Evolutionary conservation across 2,113 vertebrate genomes (phyloP).

Genomic region (rat (Rattus norvegicus)): GRCr8 NC_086028.1:84545501-84546000

Average conservation of each 20-base stretch:
- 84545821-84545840: neutral
- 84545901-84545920: neutral
- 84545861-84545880: neutral
- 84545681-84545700: too few relatives aligned
- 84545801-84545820: neutral
- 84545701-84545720: neutral
- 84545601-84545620: too few relatives aligned
- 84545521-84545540: too few relatives aligned
- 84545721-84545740: neutral
- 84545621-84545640: too few relatives aligned
- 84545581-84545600: too few relatives aligned
- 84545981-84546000: neutral
- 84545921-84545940: neutral
- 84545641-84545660: too few relatives aligned
- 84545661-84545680: too few relatives aligned
- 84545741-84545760: neutral
- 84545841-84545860: neutral
- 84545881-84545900: neutral
- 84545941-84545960: neutral
- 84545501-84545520: too few relatives aligned
- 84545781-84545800: neutral
- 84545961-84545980: neutral
- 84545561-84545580: too few relatives aligned
- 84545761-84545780: neutral
- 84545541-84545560: too few relatives aligned